Evolutionary conservation across 2,888 invertebrate species (phyloP).

Genomic region (Nebria brevicollis): DNA sequence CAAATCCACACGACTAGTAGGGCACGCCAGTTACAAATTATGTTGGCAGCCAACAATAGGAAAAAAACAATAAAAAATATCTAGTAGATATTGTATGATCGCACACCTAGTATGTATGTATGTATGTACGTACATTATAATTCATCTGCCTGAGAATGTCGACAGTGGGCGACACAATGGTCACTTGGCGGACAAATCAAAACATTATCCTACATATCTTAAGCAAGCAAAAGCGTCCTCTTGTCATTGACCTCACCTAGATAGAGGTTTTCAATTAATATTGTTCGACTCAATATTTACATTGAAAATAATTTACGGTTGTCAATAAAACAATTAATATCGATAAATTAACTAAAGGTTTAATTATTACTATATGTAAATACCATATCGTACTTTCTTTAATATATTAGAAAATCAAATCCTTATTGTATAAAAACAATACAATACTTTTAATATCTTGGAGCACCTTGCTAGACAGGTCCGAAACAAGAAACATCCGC

Average conservation of each 20-base stretch:
- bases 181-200: slow-evolving; percentile 44
- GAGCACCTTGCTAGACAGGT: too few species aligned
- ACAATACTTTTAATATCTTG: too few species aligned
- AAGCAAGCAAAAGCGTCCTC: slow-evolving; percentile 15
- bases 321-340: not conserved
- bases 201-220: slow-evolving; percentile 45
- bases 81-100: not conserved
- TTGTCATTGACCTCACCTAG: slow-evolving; percentile 44
- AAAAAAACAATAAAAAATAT: not conserved
- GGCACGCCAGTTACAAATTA: not conserved
- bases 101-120: slow-evolving; percentile 9
- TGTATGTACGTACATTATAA: slow-evolving; percentile 35
- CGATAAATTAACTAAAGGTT: not conserved
- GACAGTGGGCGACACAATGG: slow-evolving; percentile 43
- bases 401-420: not conserved
- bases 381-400: not conserved
- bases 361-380: not conserved
- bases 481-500: too few species aligned
- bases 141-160: slow-evolving; percentile 32
- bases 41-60: not conserved
- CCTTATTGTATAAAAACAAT: too few species aligned
- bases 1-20: not conserved
- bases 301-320: not conserved
- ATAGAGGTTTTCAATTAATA: not conserved
- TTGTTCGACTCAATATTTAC: not conserved